Evolutionary conservation across 2,113 vertebrate genomes (phyloP).

Genomic region (Castor canadensis): DNA sequence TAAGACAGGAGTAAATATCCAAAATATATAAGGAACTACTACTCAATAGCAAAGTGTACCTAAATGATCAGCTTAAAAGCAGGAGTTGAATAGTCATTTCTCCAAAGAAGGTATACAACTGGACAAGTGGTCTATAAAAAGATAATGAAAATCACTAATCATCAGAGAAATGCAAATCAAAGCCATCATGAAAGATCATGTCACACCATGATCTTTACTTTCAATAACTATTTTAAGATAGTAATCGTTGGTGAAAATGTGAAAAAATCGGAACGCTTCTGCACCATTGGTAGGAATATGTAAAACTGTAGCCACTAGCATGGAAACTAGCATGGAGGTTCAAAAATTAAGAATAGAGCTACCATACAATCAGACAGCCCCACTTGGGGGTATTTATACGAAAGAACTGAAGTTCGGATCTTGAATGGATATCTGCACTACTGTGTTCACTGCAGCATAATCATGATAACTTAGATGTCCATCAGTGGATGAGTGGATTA

Average conservation of each 20-base stretch:
- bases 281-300: background rate
- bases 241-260: background rate
- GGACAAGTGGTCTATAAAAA: background rate
- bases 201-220: background rate
- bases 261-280: background rate
- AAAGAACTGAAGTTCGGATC: background rate
- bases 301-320: background rate
- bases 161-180: background rate
- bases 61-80: background rate
- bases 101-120: background rate
- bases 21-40: background rate
- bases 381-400: background rate
- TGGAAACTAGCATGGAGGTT: background rate
- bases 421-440: background rate
- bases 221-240: background rate
- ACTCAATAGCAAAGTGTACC: background rate
- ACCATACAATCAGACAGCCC: background rate
- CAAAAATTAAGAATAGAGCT: background rate
- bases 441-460: background rate
- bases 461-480: background rate
- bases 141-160: background rate
- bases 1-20: background rate
- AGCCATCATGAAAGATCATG: background rate
- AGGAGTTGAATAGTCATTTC: background rate
- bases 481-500: background rate